Percentiles rank a stretch among this genome's conserved stretches.
Conservation (phyloP, 2,797 vertebrate genomes). For the Spea hammondii region DNA sequence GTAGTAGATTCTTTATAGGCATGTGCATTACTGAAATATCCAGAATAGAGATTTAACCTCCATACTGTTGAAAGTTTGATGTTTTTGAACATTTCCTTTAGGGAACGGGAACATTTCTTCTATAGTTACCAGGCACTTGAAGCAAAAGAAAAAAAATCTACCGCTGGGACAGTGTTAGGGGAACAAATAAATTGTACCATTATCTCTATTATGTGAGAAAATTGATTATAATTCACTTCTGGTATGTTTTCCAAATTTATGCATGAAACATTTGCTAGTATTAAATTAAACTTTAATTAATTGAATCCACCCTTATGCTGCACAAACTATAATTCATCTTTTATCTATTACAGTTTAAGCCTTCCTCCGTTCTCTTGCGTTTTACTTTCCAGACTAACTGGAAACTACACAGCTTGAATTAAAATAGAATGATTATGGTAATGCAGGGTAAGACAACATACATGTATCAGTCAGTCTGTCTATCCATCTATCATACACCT, state of each 20-base stretch:
- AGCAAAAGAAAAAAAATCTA: neutral
- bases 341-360: no score
- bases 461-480: no score
- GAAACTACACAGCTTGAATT: no score
- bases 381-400: no score
- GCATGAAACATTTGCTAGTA: no score
- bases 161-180: neutral
- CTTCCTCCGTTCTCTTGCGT: no score
- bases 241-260: neutral
- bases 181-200: neutral
- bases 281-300: no score
- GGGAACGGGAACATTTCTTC: neutral
- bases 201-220: neutral
- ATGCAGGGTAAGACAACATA: no score
- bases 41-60: neutral
- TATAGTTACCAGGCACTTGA: neutral
- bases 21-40: neutral
- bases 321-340: no score
- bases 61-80: neutral
- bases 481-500: no score
- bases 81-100: neutral
- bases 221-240: neutral
- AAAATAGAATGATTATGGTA: no score
- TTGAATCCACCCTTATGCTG: no score
- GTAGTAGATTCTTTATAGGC: neutral